Evolutionary conservation across 2,797 vertebrate genomes (phyloP).

Genomic region (Antrozous pallidus): DNA sequence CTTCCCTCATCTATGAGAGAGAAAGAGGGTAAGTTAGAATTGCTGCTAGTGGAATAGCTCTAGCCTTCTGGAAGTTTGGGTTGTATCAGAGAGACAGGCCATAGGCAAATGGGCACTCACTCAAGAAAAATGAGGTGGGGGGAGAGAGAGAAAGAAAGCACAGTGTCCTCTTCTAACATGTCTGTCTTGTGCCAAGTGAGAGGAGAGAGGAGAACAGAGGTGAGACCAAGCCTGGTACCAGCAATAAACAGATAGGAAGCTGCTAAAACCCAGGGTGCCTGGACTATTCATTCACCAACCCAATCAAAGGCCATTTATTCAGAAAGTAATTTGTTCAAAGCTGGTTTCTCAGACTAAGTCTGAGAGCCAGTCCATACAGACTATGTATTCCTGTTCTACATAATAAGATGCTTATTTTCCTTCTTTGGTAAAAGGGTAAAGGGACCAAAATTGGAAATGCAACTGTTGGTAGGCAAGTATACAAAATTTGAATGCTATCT

Average conservation of each 20-base stretch:
- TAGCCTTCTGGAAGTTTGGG: not conserved
- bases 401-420: slow-evolving; percentile 16
- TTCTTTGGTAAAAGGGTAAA: not conserved
- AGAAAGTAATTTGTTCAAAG: slow-evolving; percentile 30
- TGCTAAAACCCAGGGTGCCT: not conserved
- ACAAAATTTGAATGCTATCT: not conserved
- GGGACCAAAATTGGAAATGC: not conserved
- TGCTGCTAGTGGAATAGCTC: not conserved
- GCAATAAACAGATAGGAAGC: not conserved
- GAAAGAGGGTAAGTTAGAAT: not conserved
- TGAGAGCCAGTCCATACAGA: not conserved
- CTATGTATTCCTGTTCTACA: not conserved
- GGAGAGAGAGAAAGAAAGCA: not conserved
- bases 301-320: not conserved
- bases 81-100: not conserved
- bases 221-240: not conserved
- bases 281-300: not conserved
- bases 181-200: not conserved
- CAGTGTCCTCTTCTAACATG: not conserved
- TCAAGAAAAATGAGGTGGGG: not conserved
- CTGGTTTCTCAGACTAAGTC: not conserved
- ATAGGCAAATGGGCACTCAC: not conserved
- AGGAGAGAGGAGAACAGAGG: not conserved
- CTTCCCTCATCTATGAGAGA: not conserved
- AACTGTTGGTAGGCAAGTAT: not conserved